These are phyloP conservation scores for Lysiphlebus fabarum DNA, from an alignment of 1,140 invertebrate species.

Conservation along the genomic window DNA sequence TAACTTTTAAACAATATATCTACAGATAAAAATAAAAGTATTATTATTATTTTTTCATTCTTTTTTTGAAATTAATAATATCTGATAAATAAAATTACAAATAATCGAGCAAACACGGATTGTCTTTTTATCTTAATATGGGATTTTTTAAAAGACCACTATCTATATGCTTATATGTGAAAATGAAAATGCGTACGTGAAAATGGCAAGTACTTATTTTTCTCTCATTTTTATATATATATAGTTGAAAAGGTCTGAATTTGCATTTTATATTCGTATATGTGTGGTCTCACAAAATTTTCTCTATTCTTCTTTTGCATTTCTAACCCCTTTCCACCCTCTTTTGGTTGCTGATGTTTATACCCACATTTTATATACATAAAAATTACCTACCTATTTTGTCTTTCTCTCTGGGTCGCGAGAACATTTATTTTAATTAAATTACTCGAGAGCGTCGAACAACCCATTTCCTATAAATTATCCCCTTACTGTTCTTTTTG, in stretches of 20 bases:
- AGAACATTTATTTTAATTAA: conserved; percentile 60
- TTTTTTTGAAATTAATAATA: too few species aligned
- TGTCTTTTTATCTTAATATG: not conserved
- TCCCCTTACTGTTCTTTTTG: conserved; percentile 46
- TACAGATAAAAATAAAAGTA: too few species aligned
- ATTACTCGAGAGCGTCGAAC: conserved; percentile 56
- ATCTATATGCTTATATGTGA: not conserved
- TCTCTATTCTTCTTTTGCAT: not conserved
- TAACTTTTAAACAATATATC: too few species aligned
- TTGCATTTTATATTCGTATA: conserved; percentile 57
- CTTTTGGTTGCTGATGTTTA: not conserved
- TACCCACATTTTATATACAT: not conserved
- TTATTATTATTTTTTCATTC: too few species aligned
- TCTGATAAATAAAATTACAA: too few species aligned
- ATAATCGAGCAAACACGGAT: not conserved
- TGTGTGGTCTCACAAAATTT: conserved; percentile 21
- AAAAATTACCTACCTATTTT: conserved; percentile 11
- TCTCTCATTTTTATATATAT: conserved; percentile 15
- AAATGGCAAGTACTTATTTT: conserved; percentile 17
- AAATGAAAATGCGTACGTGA: conserved; percentile 18
- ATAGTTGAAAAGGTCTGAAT: conserved; percentile 51
- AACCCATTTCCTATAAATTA: conserved; percentile 60
- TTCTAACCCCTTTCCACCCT: not conserved
- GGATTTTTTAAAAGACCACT: not conserved
- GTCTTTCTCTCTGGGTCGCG: conserved; percentile 31